A percentile compares a stretch with the other conserved stretches of the same genome.
These are phyloP conservation scores for Platorchestia sp. DNA, from an alignment of 1,140 invertebrate species.

Conservation along the genomic window DNA sequence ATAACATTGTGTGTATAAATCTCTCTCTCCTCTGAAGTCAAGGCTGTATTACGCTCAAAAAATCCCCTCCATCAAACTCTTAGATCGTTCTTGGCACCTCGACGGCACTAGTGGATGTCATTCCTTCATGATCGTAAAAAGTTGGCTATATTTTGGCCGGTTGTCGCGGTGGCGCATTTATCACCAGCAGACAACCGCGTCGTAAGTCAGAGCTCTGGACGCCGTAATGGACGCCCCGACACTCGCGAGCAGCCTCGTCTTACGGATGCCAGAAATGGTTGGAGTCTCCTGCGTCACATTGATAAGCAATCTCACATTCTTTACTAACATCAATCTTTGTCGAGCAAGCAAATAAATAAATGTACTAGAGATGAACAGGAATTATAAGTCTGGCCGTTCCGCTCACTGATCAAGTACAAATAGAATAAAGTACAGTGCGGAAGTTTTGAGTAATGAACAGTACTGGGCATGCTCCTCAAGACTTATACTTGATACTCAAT, in stretches of 20 bases:
- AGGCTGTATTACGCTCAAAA: not conserved
- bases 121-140: constrained; percentile 9
- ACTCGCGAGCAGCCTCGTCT: not conserved
- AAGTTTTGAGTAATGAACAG: not conserved
- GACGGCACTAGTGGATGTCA: not conserved
- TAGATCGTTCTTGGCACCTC: not conserved
- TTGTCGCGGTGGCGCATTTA: not conserved
- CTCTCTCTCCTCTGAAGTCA: not conserved
- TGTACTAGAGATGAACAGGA: not conserved
- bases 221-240: constrained; percentile 15
- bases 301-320: not conserved
- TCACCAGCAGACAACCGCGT: not conserved
- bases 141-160: not conserved
- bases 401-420: not conserved
- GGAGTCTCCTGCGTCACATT: not conserved
- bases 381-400: not conserved
- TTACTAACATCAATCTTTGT: not conserved
- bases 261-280: not conserved
- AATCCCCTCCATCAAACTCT: not conserved
- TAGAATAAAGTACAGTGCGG: not conserved
- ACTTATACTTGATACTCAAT: not conserved
- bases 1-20: not conserved
- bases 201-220: not conserved
- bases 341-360: not conserved
- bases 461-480: not conserved